A percentile compares a stretch with the other conserved stretches of the same genome.
Conservation (phyloP, 2,113 vertebrate species). For the Trogon melanurus region DNA sequence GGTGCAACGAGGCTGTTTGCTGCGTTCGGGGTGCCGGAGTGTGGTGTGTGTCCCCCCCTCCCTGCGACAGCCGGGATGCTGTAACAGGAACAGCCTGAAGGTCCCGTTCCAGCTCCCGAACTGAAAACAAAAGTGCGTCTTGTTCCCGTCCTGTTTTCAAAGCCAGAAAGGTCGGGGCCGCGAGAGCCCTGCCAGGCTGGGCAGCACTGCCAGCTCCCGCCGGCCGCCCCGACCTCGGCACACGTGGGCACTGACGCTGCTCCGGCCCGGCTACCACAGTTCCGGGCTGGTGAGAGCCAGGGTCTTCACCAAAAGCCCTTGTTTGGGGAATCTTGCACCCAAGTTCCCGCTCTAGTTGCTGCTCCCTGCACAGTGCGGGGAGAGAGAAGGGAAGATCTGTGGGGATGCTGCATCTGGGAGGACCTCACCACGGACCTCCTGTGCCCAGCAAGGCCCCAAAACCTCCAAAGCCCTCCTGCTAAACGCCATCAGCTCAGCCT, state of each 20-base stretch:
- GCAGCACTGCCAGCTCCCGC: neutral
- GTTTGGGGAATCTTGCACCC: neutral
- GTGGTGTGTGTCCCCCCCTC: accelerated
- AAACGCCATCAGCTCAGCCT: neutral
- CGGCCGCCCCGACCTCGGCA: accelerated
- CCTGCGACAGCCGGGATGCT: accelerated
- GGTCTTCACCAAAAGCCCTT: neutral
- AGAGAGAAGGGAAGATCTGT: neutral
- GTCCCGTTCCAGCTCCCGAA: slow-evolving; percentile 13
- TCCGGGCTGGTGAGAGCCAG: accelerated
- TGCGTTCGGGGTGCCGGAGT: neutral
- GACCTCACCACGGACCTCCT: neutral
- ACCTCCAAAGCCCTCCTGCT: neutral
- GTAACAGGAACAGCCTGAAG: slow-evolving; percentile 28
- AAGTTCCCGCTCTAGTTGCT: neutral
- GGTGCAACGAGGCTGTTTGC: neutral
- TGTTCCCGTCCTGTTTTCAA: slow-evolving; percentile 33
- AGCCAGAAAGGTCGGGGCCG: slow-evolving; percentile 1
- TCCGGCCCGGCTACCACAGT: accelerated
- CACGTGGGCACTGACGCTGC: neutral
- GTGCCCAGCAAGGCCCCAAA: accelerated
- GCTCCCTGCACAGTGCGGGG: neutral
- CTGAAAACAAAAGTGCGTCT: slow-evolving; percentile 28
- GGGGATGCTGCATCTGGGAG: neutral
- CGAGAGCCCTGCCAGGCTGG: neutral